These are phyloP conservation scores for Coregonus clupeaformis DNA, from an alignment of 2,113 vertebrate genomes.

Conservation along the genomic window DNA sequence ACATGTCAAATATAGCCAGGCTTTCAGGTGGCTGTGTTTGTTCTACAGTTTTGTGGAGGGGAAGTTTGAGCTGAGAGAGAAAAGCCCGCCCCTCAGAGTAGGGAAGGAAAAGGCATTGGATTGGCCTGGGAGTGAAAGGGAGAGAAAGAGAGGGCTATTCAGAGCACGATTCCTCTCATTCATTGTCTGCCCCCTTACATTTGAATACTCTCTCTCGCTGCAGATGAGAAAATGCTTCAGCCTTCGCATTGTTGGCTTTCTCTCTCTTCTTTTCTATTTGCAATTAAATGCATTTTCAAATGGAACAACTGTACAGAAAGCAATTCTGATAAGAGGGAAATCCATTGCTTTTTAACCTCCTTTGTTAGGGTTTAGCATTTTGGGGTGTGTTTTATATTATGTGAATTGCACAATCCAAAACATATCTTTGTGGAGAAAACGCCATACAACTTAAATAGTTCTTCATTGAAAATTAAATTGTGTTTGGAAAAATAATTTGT, in stretches of 20 bases:
- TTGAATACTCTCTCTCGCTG: conserved; percentile 74
- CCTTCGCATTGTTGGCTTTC: conserved; percentile 71
- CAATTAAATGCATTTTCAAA: conserved; percentile 85
- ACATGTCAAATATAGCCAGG: conserved; percentile 25
- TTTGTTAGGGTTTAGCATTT: conserved; percentile 76
- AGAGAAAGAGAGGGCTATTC: conserved; percentile 68
- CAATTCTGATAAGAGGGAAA: conserved; percentile 75
- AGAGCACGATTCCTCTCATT: conserved; percentile 72
- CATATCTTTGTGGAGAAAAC: conserved; percentile 70
- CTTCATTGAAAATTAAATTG: conserved; percentile 80
- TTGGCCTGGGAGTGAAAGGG: conserved; percentile 67
- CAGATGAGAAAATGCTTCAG: conserved; percentile 74
- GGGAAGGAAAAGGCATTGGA: conserved; percentile 59
- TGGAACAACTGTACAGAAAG: conserved; percentile 80
- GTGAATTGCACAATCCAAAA: conserved; percentile 72
- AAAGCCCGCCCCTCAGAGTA: conserved; percentile 58
- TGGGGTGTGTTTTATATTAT: conserved; percentile 63
- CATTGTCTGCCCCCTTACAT: conserved; percentile 74
- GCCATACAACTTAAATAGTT: conserved; percentile 71
- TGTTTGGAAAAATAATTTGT: conserved; percentile 70
- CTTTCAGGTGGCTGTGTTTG: conserved; percentile 55
- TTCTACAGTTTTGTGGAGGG: conserved; percentile 44
- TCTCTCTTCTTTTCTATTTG: conserved; percentile 79
- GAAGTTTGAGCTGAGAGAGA: conserved; percentile 52
- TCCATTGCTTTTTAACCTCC: conserved; percentile 73